These are phyloP conservation scores for Danaus melanippus DNA, from an alignment of 1,140 invertebrate genomes.

Conservation along the genomic window DNA sequence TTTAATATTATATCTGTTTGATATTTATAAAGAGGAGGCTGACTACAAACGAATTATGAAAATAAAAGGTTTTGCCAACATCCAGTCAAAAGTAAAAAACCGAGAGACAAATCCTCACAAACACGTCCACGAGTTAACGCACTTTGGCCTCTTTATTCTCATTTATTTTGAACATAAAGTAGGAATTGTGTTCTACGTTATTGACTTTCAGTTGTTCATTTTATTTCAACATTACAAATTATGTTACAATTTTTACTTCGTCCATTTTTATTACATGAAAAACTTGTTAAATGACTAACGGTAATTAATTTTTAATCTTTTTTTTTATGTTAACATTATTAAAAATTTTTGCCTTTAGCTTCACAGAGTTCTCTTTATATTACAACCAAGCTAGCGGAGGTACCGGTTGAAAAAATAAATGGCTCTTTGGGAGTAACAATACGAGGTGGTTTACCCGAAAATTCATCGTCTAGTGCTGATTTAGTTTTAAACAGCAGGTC, in stretches of 20 bases:
- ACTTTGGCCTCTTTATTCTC: no score
- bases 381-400: constrained; percentile 81
- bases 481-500: constrained; percentile 62
- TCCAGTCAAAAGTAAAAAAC: constrained; percentile 18
- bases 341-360: constrained; percentile 47
- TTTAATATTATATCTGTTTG: no score
- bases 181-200: no score
- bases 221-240: no score
- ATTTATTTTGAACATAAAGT: no score
- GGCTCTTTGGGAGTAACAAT: constrained; percentile 92
- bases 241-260: no score
- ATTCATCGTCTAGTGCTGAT: constrained; percentile 48
- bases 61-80: constrained; percentile 9
- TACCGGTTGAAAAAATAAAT: constrained; percentile 84
- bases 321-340: no score
- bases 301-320: no score
- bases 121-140: constrained; percentile 12
- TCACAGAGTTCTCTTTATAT: constrained; percentile 78
- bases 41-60: not conserved
- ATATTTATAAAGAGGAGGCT: no score
- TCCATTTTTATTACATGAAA: no score
- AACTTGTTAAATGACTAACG: no score
- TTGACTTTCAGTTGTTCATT: no score
- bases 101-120: constrained; percentile 14
- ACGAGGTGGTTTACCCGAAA: constrained; percentile 79